Percentiles rank a stretch among this genome's conserved stretches.
Conservation (phyloP, 2,888 invertebrate genomes). For the Pristionchus fissidentatus region DNA sequence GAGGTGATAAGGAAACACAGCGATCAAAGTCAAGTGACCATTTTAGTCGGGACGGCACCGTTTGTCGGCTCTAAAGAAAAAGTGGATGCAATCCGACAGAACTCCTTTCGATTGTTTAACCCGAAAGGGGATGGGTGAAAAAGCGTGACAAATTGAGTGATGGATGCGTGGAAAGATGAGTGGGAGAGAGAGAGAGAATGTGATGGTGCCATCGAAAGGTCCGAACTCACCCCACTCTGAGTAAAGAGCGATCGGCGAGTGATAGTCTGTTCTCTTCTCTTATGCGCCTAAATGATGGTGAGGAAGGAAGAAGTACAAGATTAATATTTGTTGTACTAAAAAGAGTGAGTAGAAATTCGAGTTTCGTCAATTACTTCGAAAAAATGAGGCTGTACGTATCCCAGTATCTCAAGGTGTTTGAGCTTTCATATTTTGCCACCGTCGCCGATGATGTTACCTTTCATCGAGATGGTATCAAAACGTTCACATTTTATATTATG, state of each 20-base stretch:
- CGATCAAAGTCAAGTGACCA: not conserved
- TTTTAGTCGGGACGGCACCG: not conserved
- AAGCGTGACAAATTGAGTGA: not conserved
- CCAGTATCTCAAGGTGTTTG: too few species aligned
- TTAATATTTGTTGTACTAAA: too few species aligned
- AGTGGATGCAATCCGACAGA: not conserved
- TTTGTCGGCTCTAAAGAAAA: not conserved
- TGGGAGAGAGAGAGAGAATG: not conserved
- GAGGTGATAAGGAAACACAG: not conserved
- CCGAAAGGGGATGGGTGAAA: not conserved
- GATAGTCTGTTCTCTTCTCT: not conserved
- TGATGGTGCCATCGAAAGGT: slow-evolving; percentile 32
- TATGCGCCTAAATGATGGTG: too few species aligned
- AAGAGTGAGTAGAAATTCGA: too few species aligned
- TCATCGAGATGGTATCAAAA: too few species aligned
- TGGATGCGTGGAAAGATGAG: not conserved
- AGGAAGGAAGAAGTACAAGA: too few species aligned
- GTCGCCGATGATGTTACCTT: too few species aligned
- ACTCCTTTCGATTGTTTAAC: not conserved
- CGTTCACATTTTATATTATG: too few species aligned
- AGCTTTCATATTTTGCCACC: too few species aligned
- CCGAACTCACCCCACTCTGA: slow-evolving; percentile 32
- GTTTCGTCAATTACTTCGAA: too few species aligned
- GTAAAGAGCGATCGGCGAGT: not conserved
- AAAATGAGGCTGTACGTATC: too few species aligned